Evolutionary conservation across 2,797 vertebrate genomes (phyloP).

Genomic region (Pogoniulus pusillus): DNA sequence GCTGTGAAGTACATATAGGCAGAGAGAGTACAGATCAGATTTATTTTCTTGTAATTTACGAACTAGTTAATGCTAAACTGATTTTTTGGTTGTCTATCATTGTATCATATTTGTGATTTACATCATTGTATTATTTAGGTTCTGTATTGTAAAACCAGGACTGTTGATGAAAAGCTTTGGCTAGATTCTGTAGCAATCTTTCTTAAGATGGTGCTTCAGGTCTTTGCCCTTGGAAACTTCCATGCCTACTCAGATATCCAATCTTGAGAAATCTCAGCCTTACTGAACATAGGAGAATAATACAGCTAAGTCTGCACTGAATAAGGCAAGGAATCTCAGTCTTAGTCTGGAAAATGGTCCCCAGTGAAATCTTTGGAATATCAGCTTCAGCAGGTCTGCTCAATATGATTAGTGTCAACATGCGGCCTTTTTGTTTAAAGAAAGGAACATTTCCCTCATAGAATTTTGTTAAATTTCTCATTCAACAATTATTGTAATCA

Average conservation of each 20-base stretch:
- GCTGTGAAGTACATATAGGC: background rate
- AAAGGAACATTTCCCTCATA: conserved; percentile 40
- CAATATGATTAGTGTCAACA: conserved; percentile 51
- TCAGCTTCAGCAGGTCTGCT: conserved; percentile 38
- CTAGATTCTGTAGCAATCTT: background rate
- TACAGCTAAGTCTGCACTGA: background rate
- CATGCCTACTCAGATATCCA: background rate
- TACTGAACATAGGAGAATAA: background rate
- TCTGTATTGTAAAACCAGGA: background rate
- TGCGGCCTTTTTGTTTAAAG: conserved; percentile 47
- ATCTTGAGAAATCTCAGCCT: background rate
- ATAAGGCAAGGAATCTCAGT: background rate
- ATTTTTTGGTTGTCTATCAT: background rate
- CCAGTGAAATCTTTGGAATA: conserved; percentile 50
- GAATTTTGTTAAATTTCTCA: conserved; percentile 43
- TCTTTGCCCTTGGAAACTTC: background rate
- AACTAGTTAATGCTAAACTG: background rate
- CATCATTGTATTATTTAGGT: background rate
- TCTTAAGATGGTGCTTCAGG: background rate
- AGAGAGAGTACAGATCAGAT: background rate
- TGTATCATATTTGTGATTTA: background rate
- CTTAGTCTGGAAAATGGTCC: conserved; percentile 36
- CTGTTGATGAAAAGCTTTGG: background rate
- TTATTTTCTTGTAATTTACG: background rate
- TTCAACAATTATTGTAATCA: conserved; percentile 65